Percentiles rank a stretch among this genome's conserved stretches.
phyloP scores from a whole-genome alignment of 1,140 invertebrate genomes.

The Dryas iulia region DNA sequence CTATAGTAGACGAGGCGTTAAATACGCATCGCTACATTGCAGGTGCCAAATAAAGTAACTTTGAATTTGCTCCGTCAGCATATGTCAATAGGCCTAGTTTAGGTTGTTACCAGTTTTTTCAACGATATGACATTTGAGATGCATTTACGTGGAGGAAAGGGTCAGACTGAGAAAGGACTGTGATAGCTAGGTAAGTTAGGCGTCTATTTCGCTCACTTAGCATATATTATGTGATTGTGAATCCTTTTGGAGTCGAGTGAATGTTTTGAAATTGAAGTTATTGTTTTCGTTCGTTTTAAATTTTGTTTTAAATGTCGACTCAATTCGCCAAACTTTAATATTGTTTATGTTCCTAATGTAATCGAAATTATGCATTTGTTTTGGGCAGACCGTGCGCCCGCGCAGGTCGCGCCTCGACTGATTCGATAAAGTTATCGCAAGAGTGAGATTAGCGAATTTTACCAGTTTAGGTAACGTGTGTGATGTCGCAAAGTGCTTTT shows the following conservation, averaged over 20 bases:
- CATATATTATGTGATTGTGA: conserved; percentile 60
- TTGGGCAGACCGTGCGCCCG: conserved; percentile 24
- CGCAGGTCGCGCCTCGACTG: conserved; percentile 48
- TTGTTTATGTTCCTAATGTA: conserved; percentile 63
- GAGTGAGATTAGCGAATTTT: conserved; percentile 75
- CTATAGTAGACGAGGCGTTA: conserved; percentile 44
- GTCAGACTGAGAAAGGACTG: conserved; percentile 80
- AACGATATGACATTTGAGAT: conserved; percentile 71
- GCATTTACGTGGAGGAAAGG: conserved; percentile 74
- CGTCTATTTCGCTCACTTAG: conserved; percentile 76
- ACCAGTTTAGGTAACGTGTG: conserved; percentile 61
- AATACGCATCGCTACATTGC: conserved; percentile 46
- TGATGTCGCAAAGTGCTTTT: conserved; percentile 63
- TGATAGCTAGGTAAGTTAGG: conserved; percentile 77
- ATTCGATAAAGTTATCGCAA: conserved; percentile 57
- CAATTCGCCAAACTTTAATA: conserved; percentile 51
- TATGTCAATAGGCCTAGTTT: conserved; percentile 66
- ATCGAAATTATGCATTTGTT: conserved; percentile 54
- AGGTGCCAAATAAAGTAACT: conserved; percentile 77
- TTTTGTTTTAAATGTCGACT: conserved; percentile 40
- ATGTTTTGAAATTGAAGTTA: conserved; percentile 44
- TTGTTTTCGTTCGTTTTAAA: conserved; percentile 38
- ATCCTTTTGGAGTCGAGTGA: conserved; percentile 56
- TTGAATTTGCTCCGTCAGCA: conserved; percentile 61
- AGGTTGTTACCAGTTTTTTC: conserved; percentile 77